Evolutionary conservation across 2,113 vertebrate genomes (phyloP), one percentile per base, ranked within the genome.

Genomic region (Recurvirostra avosetta): DNA sequence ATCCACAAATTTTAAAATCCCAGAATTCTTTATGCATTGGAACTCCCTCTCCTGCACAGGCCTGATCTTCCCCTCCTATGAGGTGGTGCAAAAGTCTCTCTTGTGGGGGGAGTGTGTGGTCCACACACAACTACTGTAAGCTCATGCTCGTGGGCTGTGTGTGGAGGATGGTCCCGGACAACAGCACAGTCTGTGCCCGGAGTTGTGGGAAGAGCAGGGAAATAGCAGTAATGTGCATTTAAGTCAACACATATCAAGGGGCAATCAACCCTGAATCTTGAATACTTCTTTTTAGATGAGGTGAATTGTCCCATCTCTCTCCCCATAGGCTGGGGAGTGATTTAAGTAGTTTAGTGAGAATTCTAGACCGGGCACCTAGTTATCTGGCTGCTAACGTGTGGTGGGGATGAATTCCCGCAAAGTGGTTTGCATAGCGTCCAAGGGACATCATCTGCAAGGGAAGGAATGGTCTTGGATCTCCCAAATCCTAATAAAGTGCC

Each of bases 191-290:
- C 47, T 12, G 32, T 9, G 26, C 56, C 0, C 4, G 27, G 21
- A n/a, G 25, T 15, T 2, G 2, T 25, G 70, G 41, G 70, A 38
- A 11, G 38, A 53, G 50, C 25, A 6, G 26, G 36, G 16, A 6
- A 45, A 9, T 2, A 6, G 32, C 25, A 12, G 36, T 52, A 6
- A 11, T 10, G 2, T 2, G 13, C 15, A 1, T 7, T 1, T 8
- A n/a, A 43, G 14, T 13, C n/a, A 38, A 9, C 16, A 3, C 6
- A 0, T 4, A 4, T 17, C 3, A 38, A 12, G 25, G n/a, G 40
- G 12, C 18, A 8, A 15, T 26, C 56, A 23, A 59, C 58, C 26
- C 5, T 45, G 10, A 16, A 23, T 21, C 53, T n/a, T 41, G 45
- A 55, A 2, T 30, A 2, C 3, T 15, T 32, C 9, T 79, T 41